Evolutionary conservation across 2,113 vertebrate species (phyloP).

Genomic region (Mus pahari): DNA sequence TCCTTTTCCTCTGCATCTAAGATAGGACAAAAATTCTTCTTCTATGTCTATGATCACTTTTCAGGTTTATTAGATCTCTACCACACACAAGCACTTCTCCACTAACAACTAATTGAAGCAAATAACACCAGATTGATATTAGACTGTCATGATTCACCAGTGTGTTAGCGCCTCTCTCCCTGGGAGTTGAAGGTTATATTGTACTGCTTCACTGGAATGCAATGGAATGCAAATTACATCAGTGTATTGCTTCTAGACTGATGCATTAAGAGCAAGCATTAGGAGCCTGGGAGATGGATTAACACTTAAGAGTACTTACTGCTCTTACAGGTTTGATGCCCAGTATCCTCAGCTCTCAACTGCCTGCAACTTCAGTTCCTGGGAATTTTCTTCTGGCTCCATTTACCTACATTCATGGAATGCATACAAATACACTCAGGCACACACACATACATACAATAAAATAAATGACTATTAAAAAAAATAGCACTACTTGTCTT

Average conservation of each 20-base stretch:
- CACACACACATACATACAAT: neutral
- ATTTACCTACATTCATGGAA: no score
- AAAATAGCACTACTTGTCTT: neutral
- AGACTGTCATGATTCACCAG: neutral
- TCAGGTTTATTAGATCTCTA: neutral
- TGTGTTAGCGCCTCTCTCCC: neutral
- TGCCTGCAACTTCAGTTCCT: neutral
- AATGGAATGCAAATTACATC: neutral
- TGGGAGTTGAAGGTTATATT: rapidly evolving
- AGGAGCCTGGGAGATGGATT: neutral
- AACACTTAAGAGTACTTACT: neutral
- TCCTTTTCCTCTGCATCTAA: neutral
- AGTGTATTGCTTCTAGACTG: neutral
- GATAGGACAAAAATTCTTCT: neutral
- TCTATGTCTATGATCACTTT: neutral
- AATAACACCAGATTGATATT: neutral
- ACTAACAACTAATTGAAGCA: neutral
- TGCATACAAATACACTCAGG: neutral
- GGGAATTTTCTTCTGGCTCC: neutral
- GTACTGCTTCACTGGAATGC: neutral
- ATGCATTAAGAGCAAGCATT: neutral
- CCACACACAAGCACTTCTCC: neutral
- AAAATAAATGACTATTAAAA: neutral
- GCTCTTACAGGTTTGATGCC: neutral
- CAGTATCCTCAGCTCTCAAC: neutral